phyloP scores from a whole-genome alignment of 1,140 invertebrate species.

The Scaptodrosophila lebanonensis region DNA sequence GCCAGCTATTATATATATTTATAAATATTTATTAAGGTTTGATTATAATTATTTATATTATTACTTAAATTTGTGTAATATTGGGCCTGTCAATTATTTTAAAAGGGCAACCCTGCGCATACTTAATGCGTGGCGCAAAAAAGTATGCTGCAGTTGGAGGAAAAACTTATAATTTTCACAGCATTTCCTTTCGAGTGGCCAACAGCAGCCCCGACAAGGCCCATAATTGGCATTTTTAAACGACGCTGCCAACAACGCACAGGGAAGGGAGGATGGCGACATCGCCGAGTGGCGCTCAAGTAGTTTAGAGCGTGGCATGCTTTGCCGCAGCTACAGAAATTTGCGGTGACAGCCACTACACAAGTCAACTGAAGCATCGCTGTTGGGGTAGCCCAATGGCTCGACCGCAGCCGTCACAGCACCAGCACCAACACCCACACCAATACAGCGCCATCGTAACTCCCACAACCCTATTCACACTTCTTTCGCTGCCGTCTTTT shows the following conservation, averaged over 20 bases:
- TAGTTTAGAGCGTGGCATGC: conserved; percentile 13
- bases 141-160: conserved; percentile 34
- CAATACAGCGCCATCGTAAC: background rate
- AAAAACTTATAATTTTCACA: conserved; percentile 30
- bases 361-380: conserved; percentile 20
- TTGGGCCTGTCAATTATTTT: too few relatives aligned
- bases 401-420: conserved; percentile 18
- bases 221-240: conserved; percentile 63
- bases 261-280: too few relatives aligned
- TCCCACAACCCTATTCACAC: too few relatives aligned
- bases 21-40: too few relatives aligned
- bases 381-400: too few relatives aligned
- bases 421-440: background rate
- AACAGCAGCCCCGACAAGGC: too few relatives aligned
- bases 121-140: conserved; percentile 38
- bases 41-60: too few relatives aligned
- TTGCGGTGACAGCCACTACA: conserved; percentile 41
- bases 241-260: too few relatives aligned
- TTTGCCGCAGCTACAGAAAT: too few relatives aligned
- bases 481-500: too few relatives aligned
- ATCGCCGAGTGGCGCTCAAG: background rate
- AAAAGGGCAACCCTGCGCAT: conserved; percentile 28
- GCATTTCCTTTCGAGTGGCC: conserved; percentile 30
- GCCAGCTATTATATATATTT: too few relatives aligned
- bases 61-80: too few relatives aligned